Base-by-base conservation (phyloP, 2,888 invertebrate species). In the Galeopsomyia nigrocyanea region DNA sequence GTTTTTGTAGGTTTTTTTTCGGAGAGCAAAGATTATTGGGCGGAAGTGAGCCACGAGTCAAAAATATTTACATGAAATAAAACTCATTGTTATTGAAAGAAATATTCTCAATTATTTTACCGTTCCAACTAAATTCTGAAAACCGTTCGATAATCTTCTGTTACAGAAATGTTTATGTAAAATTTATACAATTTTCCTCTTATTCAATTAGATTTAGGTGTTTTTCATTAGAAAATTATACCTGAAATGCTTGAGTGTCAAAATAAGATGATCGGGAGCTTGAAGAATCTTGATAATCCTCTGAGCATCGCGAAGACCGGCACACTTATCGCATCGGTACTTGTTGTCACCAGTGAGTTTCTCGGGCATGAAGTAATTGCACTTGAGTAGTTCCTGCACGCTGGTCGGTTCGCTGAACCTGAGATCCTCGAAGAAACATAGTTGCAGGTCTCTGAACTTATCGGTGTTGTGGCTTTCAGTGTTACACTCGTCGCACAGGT, bases 321-420 rank as follows among this genome's bases (percentile, higher is more conserved):
- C 90, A 83, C 96, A 96, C 64, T 90, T 90, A 74, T 92, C 92
- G 87, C 96, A 96, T 77, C 91, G 90, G 84, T 96, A 96, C 86
- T 92, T 90, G 83, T 96, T 96, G 66, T 95, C 95, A 0, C 93
- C 95, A 1, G 91, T 90, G 47, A 96, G 86, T 68, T 90, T 90
- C 83, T 96, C 96, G 1, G 93, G 91, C 21, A 92, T 91, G 77
- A 94, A 90, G 83, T 93, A 95, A 82, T 91, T 94, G 0, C 49
- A 13, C 77, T 94, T 92, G 17, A 96, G 88, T 0, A 96, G 88
- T 77, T 91, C 91, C 82, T 95, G 94, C n/a, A 96, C 92, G 47
- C 90, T 91, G 78, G 92, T 90, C 75, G 89, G 88, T 7, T 86
- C 84, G 53, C 80, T 82, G 49, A 81, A 82, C 17, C 77, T 78